A percentile compares a stretch with the other conserved stretches of the same genome.
phyloP scores from a whole-genome alignment of 2,888 invertebrate genomes.

The Drosophila quinaria region DNA sequence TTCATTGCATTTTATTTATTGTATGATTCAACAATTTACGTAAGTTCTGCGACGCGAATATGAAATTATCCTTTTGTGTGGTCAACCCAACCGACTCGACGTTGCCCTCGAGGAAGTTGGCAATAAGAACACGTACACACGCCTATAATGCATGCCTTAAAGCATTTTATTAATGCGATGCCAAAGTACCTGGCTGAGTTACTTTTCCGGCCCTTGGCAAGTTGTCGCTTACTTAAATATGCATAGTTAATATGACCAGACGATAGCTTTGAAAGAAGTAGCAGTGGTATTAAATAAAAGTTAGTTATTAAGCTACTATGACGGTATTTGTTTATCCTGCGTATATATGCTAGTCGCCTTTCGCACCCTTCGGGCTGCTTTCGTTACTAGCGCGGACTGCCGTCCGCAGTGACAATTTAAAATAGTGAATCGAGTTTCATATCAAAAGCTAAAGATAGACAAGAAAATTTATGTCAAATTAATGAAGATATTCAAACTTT shows the following conservation, averaged over 20 bases:
- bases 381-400: no score
- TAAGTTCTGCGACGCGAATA: slow-evolving; percentile 71
- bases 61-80: slow-evolving; percentile 67
- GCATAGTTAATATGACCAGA: slow-evolving; percentile 45
- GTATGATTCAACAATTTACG: slow-evolving; percentile 73
- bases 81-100: slow-evolving; percentile 8
- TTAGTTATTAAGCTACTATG: slow-evolving; percentile 7
- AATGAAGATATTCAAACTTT: no score
- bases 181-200: slow-evolving; percentile 58
- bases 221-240: slow-evolving; percentile 5
- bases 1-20: slow-evolving; percentile 71
- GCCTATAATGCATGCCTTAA: slow-evolving; percentile 50
- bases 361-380: no score
- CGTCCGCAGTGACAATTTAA: no score
- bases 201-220: slow-evolving; percentile 53
- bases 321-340: not conserved
- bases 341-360: no score
- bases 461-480: no score
- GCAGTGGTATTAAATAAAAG: slow-evolving; percentile 23
- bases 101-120: slow-evolving; percentile 49
- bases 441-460: no score
- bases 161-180: slow-evolving; percentile 51
- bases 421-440: no score
- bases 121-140: slow-evolving; percentile 65
- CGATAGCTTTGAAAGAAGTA: slow-evolving; percentile 19